Evolutionary conservation across 2,113 vertebrate genomes (phyloP), one percentile per base, ranked within the genome.

Genomic region (Psittacara wagleri): DNA sequence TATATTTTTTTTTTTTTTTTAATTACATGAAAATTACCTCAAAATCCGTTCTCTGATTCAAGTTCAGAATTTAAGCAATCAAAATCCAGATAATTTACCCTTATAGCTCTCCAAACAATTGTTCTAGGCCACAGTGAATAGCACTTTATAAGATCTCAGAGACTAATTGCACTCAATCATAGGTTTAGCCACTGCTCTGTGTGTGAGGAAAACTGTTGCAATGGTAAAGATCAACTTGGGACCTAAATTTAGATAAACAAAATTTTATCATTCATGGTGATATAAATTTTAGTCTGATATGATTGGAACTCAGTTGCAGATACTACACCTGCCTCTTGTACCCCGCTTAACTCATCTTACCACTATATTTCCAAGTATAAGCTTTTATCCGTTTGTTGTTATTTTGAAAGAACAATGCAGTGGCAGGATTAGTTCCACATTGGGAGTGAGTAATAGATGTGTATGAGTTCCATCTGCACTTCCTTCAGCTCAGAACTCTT

Each of bases 401-500:
- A 46, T 31, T 73, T 80, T 63, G 54, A n/a, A 48, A 62, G 49
- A 33, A 12, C 17, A 22, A 10, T 46, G 46, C 2, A 4, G 7
- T 15, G 29, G 4, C 0, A 2, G 25, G 11, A 43, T 88, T 63
- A 51, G 27, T 33, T 80, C 29, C 74, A 48, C 7, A 3, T 46
- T 46, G 67, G n/a, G 22, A 63, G 29, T 13, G 46, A 73, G 22
- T 24, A 13, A 52, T 22, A 57, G 46, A 27, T 44, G 37, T n/a
- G 39, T 16, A 18, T 72, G 37, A 79, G 33, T 83, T 93, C 92
- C 86, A 75, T 75, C 63, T 81, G 66, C 35, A 55, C 23, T 88
- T 92, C 87, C 92, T 76, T 46, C 46, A 57, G 35, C 72, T 83
- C 82, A 48, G n/a, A 86, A 48, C 49, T 95, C 81, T 88, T 94